Evolutionary conservation across 2,113 vertebrate genomes (phyloP).

Genomic region (Hassar affinis): DNA sequence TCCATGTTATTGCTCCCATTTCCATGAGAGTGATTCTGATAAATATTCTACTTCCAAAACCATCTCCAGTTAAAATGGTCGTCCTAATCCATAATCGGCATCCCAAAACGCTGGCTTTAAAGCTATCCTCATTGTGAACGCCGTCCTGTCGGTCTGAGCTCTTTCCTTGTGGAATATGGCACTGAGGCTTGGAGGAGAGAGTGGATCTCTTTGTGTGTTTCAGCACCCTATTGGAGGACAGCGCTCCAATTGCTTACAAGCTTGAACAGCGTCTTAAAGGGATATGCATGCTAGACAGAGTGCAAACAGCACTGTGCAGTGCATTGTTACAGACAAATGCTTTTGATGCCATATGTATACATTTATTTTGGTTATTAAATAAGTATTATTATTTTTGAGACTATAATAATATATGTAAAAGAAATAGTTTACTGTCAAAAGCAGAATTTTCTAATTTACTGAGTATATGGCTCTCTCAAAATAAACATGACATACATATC

Average conservation of each 20-base stretch:
- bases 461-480: not conserved
- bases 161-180: slow-evolving; percentile 2
- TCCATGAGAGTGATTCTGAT: slow-evolving; percentile 7
- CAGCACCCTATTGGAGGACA: slow-evolving; percentile 65
- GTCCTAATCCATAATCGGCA: slow-evolving; percentile 1
- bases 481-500: not conserved
- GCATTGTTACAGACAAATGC: not conserved
- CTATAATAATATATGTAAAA: not conserved
- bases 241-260: slow-evolving; percentile 45
- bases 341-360: not conserved
- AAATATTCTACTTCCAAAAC: slow-evolving; percentile 2
- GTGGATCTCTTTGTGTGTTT: slow-evolving; percentile 65
- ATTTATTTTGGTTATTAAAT: not conserved
- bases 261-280: slow-evolving; percentile 41
- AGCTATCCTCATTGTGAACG: slow-evolving; percentile 13
- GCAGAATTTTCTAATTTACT: not conserved
- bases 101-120: not conserved
- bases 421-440: not conserved
- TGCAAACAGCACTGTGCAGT: not conserved
- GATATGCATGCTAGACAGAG: slow-evolving; percentile 5
- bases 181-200: slow-evolving; percentile 62
- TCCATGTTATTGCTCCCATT: slow-evolving; percentile 28
- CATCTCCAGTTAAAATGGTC: slow-evolving; percentile 2
- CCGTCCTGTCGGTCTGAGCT: slow-evolving; percentile 3
- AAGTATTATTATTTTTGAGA: no score